Conservation (phyloP, 92 coral and sea anemone species). For the Metridium senile region DNA sequence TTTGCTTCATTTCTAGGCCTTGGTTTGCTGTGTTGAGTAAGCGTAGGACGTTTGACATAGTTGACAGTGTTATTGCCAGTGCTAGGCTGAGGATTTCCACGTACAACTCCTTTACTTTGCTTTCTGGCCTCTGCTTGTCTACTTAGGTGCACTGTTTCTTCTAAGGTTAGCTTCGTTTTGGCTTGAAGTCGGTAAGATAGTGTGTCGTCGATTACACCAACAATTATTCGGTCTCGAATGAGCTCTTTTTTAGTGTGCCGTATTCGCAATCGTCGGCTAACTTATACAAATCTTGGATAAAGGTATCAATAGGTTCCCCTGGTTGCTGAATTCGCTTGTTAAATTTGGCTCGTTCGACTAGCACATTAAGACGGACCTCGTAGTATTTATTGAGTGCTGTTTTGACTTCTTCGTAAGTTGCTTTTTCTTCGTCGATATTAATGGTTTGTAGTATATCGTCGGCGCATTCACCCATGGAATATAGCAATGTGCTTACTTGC, state of each 20-base stretch:
- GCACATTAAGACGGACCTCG: constrained; percentile 42
- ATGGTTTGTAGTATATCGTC: constrained; percentile 69
- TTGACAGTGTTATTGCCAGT: constrained; percentile 23
- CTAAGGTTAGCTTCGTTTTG: constrained; percentile 41
- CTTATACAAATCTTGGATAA: constrained; percentile 47
- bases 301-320: constrained; percentile 59
- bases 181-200: constrained; percentile 61
- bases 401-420: constrained; percentile 54
- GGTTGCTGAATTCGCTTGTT: constrained; percentile 48
- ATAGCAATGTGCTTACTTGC: constrained; percentile 67
- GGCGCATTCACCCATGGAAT: constrained; percentile 73
- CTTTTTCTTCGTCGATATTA: constrained; percentile 50
- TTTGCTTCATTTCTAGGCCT: too few relatives aligned
- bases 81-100: constrained; percentile 22
- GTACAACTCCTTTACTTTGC: constrained; percentile 51
- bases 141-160: constrained; percentile 42
- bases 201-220: constrained; percentile 53
- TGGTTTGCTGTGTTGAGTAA: not conserved
- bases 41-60: constrained; percentile 25
- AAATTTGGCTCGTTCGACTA: constrained; percentile 47
- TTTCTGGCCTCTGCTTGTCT: constrained; percentile 49
- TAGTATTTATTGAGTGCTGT: constrained; percentile 45
- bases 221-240: constrained; percentile 59
- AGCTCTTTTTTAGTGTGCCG: constrained; percentile 27
- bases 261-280: constrained; percentile 56